Evolutionary conservation across 2,797 vertebrate species (phyloP).

Genomic region (Antennarius maculatus): DNA sequence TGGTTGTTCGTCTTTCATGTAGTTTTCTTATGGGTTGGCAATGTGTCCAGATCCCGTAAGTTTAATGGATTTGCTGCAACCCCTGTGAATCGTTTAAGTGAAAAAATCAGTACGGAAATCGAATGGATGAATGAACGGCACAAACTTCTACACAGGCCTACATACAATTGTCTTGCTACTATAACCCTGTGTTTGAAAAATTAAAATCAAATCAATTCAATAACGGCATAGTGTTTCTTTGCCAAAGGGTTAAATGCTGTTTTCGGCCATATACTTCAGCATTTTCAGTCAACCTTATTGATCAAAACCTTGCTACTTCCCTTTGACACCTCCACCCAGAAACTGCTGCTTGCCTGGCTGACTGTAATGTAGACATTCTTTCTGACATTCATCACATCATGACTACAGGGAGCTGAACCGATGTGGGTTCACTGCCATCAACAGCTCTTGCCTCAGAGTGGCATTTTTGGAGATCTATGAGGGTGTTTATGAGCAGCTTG

Average conservation of each 20-base stretch:
- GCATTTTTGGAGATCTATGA: conserved; percentile 75
- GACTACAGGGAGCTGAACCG: conserved; percentile 42
- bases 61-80: too few relatives aligned
- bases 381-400: conserved; percentile 55
- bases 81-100: too few relatives aligned
- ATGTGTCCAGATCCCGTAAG: too few relatives aligned
- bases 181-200: not conserved
- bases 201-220: not conserved
- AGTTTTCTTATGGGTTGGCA: too few relatives aligned
- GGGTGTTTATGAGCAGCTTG: conserved; percentile 71
- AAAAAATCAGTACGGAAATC: too few relatives aligned
- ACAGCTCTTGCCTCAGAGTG: conserved; percentile 56
- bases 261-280: conserved; percentile 5
- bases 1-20: too few relatives aligned
- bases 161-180: not conserved
- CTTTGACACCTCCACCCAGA: conserved; percentile 18
- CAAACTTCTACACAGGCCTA: not conserved
- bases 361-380: conserved; percentile 38
- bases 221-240: too few relatives aligned
- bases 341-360: conserved; percentile 9
- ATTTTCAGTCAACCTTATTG: conserved; percentile 17
- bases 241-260: not conserved
- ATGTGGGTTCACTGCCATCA: conserved; percentile 45
- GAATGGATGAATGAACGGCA: too few relatives aligned
- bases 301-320: conserved; percentile 7